These are phyloP conservation scores for Orthonychiurus folsomi DNA, from an alignment of 2,888 invertebrate species.

Conservation along the genomic window DNA sequence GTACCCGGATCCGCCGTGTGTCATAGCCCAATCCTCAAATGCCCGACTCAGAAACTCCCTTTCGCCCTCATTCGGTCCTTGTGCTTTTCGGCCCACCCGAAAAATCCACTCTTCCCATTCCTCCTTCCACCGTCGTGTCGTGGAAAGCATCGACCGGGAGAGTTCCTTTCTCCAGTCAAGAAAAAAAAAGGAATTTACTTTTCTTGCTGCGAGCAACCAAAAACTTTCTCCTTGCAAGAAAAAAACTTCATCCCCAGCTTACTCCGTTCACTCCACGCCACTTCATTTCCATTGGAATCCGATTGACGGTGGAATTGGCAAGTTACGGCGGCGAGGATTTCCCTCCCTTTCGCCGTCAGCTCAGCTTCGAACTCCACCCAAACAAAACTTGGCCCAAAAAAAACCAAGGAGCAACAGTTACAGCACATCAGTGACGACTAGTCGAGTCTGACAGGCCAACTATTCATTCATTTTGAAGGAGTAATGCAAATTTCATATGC, in stretches of 20 bases:
- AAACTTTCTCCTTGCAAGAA: too few species aligned
- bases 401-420: too few species aligned
- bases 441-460: too few species aligned
- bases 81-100: neutral
- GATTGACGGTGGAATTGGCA: neutral
- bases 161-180: neutral
- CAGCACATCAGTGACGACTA: too few species aligned
- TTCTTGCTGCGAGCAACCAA: too few species aligned
- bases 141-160: neutral
- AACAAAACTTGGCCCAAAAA: too few species aligned
- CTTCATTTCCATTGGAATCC: constrained; percentile 1
- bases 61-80: neutral
- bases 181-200: neutral
- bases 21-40: neutral
- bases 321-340: neutral
- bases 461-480: too few species aligned
- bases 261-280: too few species aligned
- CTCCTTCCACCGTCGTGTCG: neutral
- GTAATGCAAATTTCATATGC: too few species aligned
- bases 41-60: neutral
- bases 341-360: neutral
- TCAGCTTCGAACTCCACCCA: too few species aligned
- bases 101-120: neutral
- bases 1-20: neutral
- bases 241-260: too few species aligned